Evolutionary conservation across 2,888 invertebrate genomes (phyloP).

Genomic region (Dicranocentrus wangi): DNA sequence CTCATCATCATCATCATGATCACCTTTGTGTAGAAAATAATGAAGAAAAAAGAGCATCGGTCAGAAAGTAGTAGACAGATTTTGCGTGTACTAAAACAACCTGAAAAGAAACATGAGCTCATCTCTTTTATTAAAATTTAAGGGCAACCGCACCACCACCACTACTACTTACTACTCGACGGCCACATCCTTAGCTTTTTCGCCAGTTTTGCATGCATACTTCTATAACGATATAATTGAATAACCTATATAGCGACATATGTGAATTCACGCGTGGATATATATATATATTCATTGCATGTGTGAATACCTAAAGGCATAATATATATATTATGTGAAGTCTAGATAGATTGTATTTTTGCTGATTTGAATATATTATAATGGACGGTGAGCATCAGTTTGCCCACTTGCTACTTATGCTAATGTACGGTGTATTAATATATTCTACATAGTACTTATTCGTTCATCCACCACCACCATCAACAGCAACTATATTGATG

Average conservation of each 20-base stretch:
- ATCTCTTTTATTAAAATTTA: constrained; percentile 63
- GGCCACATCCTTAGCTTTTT: constrained; percentile 55
- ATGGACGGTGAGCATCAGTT: constrained; percentile 1
- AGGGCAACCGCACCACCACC: constrained; percentile 53
- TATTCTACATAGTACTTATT: constrained; percentile 21
- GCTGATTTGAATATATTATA: constrained; percentile 50
- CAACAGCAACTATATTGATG: too few species aligned
- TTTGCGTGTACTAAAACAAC: constrained; percentile 20
- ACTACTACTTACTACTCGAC: constrained; percentile 29
- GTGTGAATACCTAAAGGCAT: not conserved
- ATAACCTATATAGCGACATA: not conserved
- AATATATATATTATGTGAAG: not conserved
- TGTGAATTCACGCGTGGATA: not conserved
- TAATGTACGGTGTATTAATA: constrained; percentile 11
- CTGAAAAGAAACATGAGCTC: constrained; percentile 62
- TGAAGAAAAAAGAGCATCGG: constrained; percentile 9
- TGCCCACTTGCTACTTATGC: constrained; percentile 34
- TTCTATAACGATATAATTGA: not conserved
- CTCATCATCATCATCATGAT: not conserved
- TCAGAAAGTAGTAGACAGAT: constrained; percentile 4
- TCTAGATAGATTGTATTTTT: constrained; percentile 23
- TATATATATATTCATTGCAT: not conserved
- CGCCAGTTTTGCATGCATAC: constrained; percentile 6
- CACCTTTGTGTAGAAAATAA: not conserved
- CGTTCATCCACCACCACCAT: constrained; percentile 12